phyloP scores from a whole-genome alignment of 1,140 invertebrate species.

The Musca vetustissima region DNA sequence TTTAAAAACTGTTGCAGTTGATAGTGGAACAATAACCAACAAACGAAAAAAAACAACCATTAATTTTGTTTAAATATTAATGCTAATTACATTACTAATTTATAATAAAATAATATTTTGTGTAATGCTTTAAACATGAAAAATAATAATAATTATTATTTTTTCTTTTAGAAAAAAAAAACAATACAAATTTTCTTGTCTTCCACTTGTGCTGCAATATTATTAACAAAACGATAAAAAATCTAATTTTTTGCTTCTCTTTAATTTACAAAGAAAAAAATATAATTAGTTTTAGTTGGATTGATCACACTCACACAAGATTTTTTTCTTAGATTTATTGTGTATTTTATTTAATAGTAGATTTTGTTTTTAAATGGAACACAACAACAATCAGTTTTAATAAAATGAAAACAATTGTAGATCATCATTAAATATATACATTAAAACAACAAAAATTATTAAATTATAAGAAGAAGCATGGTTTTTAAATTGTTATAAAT shows the following conservation, averaged over 20 bases:
- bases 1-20: constrained; percentile 16
- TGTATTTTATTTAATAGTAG: constrained; percentile 21
- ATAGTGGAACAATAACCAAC: constrained; percentile 11
- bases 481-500: constrained; percentile 8
- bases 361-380: not conserved
- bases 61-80: too few species aligned
- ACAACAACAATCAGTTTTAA: constrained; percentile 2
- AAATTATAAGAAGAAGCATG: too few species aligned
- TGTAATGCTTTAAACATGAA: constrained; percentile 15
- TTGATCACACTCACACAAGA: not conserved
- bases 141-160: constrained; percentile 5
- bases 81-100: not conserved
- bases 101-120: not conserved
- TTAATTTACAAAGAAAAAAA: constrained; percentile 14
- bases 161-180: not conserved
- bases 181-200: constrained; percentile 35
- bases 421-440: constrained; percentile 6
- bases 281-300: constrained; percentile 13
- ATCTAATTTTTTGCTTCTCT: constrained; percentile 14
- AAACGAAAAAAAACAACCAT: not conserved
- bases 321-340: constrained; percentile 13
- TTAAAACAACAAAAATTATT: not conserved
- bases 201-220: constrained; percentile 55
- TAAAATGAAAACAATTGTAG: constrained; percentile 3
- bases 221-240: constrained; percentile 26